Percentiles rank a stretch among this genome's conserved stretches.
Evolutionary conservation across 2,797 vertebrate genomes (phyloP).

Genomic region (Pantherophis vulpinus): DNA sequence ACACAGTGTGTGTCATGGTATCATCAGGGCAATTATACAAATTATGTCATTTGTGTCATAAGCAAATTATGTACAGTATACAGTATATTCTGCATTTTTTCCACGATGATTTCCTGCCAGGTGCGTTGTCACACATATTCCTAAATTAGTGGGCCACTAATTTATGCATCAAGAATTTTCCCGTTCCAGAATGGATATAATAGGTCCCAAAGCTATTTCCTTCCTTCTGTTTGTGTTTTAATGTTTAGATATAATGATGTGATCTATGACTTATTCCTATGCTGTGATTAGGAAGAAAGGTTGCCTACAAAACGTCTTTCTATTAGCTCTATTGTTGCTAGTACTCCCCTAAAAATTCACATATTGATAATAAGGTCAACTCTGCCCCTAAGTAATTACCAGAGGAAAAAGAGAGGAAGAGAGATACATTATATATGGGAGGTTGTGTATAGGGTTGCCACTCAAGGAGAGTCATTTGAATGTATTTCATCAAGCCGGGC

Average conservation of each 20-base stretch:
- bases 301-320: conserved; percentile 4
- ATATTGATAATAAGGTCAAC: conserved; percentile 19
- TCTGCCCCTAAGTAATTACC: not conserved
- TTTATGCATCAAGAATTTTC: not conserved
- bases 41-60: not conserved
- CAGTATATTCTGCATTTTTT: not conserved
- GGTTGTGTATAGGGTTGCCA: not conserved
- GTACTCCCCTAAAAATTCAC: conserved; percentile 23
- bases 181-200: not conserved
- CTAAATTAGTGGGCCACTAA: not conserved
- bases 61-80: not conserved
- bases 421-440: not conserved
- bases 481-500: no score
- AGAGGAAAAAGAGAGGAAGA: not conserved
- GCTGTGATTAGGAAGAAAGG: conserved; percentile 29
- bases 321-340: conserved; percentile 21
- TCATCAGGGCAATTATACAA: not conserved
- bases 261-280: conserved; percentile 43
- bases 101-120: not conserved
- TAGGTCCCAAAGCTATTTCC: not conserved
- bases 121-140: not conserved
- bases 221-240: not conserved
- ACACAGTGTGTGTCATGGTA: not conserved
- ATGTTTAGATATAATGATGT: not conserved
- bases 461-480: not conserved